Percentiles rank a stretch among this genome's conserved stretches.
phyloP scores from a whole-genome alignment of 2,113 vertebrate species.

The Chunga burmeisteri region DNA sequence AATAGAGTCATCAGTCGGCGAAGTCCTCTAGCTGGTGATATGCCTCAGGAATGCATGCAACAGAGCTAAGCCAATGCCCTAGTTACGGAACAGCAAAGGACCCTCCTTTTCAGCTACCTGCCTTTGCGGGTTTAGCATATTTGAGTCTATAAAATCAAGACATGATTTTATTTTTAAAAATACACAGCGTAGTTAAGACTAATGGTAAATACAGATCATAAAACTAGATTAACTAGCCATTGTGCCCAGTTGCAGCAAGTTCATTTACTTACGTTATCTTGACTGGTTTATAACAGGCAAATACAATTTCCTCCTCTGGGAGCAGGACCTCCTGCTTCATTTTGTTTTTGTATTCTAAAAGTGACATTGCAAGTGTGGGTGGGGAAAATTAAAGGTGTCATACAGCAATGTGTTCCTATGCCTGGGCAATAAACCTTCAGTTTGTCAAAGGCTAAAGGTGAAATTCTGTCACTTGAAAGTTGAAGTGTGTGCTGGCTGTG shows the following conservation, averaged over 20 bases:
- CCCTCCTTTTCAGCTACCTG: neutral
- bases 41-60: neutral
- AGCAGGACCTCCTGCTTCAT: conserved; percentile 40
- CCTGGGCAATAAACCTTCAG: neutral
- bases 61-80: neutral
- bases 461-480: neutral
- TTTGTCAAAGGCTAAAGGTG: neutral
- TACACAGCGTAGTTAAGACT: neutral
- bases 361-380: neutral
- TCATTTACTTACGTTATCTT: conserved; percentile 59
- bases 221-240: conserved; percentile 28
- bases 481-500: neutral
- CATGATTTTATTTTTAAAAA: conserved; percentile 17
- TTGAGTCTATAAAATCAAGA: neutral
- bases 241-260: conserved; percentile 3
- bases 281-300: conserved; percentile 54
- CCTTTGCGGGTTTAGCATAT: neutral
- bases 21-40: neutral
- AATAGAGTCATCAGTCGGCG: accelerated
- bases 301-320: conserved; percentile 14
- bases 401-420: neutral
- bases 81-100: neutral
- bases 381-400: neutral
- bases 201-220: conserved; percentile 21
- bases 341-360: conserved; percentile 34